Conservation (phyloP, 2,888 invertebrate genomes). For the Lasioglossum figueresi region DNA sequence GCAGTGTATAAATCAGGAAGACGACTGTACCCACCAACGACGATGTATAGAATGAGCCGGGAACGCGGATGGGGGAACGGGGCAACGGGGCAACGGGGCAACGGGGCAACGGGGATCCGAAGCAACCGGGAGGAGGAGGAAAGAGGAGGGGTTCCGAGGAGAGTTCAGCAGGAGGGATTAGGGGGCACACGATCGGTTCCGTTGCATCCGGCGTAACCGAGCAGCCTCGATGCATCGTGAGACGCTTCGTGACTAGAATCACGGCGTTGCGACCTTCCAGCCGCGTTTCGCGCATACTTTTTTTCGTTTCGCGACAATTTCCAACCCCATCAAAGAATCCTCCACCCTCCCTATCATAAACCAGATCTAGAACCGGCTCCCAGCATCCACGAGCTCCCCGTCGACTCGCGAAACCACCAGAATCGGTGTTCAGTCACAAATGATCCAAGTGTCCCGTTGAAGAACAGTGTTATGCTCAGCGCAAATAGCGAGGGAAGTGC, state of each 20-base stretch:
- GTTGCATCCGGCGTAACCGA: constrained; percentile 77
- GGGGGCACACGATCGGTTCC: constrained; percentile 71
- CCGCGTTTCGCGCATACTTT: constrained; percentile 45
- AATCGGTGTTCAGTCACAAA: no score
- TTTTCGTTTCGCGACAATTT: constrained; percentile 6
- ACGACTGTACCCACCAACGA: constrained; percentile 78
- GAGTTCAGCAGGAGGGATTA: constrained; percentile 53
- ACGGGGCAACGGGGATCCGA: neutral
- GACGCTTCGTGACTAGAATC: constrained; percentile 81
- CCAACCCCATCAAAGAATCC: neutral
- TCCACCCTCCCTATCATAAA: neutral
- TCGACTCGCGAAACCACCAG: neutral
- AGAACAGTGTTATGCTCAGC: no score
- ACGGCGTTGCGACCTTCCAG: constrained; percentile 58
- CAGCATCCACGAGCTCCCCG: neutral
- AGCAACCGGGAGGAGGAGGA: neutral
- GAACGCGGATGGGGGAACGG: constrained; percentile 10
- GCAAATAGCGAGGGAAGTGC: no score
- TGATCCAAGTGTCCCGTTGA: no score
- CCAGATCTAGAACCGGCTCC: neutral
- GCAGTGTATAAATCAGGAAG: constrained; percentile 83
- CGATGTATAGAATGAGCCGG: constrained; percentile 70
- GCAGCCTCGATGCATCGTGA: constrained; percentile 81
- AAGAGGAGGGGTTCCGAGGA: constrained; percentile 30
- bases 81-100: neutral